Evolutionary conservation across 2,113 vertebrate species (phyloP).

Genomic region (Xyrauchen texanus): DNA sequence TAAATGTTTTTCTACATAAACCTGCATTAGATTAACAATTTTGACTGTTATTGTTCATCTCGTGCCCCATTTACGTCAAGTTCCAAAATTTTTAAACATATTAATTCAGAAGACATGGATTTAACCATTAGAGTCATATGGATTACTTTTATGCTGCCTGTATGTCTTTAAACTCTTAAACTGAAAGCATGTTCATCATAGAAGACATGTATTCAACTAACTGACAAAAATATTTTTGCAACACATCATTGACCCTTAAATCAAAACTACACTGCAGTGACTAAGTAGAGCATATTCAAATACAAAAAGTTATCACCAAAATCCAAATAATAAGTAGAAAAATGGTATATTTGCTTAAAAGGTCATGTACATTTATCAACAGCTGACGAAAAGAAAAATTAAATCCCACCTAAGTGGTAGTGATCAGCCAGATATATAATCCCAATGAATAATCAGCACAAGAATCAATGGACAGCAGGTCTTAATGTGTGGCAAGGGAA

Average conservation of each 20-base stretch:
- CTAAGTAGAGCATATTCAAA: background rate
- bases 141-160: too few relatives aligned
- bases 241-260: background rate
- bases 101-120: too few relatives aligned
- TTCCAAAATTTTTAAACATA: too few relatives aligned
- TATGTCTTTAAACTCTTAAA: too few relatives aligned
- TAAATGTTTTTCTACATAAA: too few relatives aligned
- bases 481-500: conserved; percentile 77
- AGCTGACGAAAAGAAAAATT: conserved; percentile 71
- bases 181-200: too few relatives aligned
- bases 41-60: too few relatives aligned
- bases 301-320: conserved; percentile 23
- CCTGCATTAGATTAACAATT: too few relatives aligned
- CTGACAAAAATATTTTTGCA: too few relatives aligned
- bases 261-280: background rate
- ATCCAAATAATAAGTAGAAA: conserved; percentile 43
- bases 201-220: too few relatives aligned
- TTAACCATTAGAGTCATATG: too few relatives aligned
- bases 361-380: conserved; percentile 79
- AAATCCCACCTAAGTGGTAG: conserved; percentile 65
- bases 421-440: conserved; percentile 73
- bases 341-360: conserved; percentile 69
- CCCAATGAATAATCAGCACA: conserved; percentile 76
- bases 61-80: too few relatives aligned
- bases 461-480: conserved; percentile 78